phyloP scores from a whole-genome alignment of 2,888 invertebrate genomes.

The Hirtodrosophila duncani region DNA sequence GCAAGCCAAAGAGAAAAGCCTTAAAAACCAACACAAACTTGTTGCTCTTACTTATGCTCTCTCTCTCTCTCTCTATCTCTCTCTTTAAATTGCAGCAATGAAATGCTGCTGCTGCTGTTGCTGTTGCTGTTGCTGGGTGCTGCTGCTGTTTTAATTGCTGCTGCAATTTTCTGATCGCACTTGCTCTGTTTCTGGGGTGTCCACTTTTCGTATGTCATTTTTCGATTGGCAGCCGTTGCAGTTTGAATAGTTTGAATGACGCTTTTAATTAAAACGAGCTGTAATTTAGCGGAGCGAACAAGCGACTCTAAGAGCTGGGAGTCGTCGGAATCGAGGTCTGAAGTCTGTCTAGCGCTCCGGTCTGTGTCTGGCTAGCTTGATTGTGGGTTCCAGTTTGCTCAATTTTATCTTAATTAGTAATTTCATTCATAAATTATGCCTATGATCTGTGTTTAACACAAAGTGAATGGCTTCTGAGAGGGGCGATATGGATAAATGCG shows the following conservation, averaged over 20 bases:
- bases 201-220: neutral
- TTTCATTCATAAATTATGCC: conserved; percentile 59
- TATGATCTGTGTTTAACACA: conserved; percentile 20
- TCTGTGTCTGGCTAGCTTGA: conserved; percentile 20
- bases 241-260: conserved; percentile 37
- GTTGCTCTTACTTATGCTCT: conserved; percentile 50
- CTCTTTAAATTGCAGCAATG: conserved; percentile 17
- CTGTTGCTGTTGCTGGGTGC: conserved; percentile 14
- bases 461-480: conserved; percentile 19
- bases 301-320: too few relatives aligned
- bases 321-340: too few relatives aligned
- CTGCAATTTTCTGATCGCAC: conserved; percentile 7
- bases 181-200: neutral
- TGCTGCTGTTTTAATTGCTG: conserved; percentile 21
- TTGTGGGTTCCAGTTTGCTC: conserved; percentile 7
- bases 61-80: neutral
- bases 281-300: conserved; percentile 46
- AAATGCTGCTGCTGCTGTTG: conserved; percentile 14
- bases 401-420: conserved; percentile 65
- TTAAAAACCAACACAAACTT: conserved; percentile 32
- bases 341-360: neutral
- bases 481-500: too few relatives aligned
- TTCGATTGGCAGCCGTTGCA: conserved; percentile 38
- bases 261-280: conserved; percentile 53
- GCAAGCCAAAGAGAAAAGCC: too few relatives aligned